Base-by-base conservation (phyloP, 2,797 vertebrate species). In the Aphelocoma californica region DNA sequence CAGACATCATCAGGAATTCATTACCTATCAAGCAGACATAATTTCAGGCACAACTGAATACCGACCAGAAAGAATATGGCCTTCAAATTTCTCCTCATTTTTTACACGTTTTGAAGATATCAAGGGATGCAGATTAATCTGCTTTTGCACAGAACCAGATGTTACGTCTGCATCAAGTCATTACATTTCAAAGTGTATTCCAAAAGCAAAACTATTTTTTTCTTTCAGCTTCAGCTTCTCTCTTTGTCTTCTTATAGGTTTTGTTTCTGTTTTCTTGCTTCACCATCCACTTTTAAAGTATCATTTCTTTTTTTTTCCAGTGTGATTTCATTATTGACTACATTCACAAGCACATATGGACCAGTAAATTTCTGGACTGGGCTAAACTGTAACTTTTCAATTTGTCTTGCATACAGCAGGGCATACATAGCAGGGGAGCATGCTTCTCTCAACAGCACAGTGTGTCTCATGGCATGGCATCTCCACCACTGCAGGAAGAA, bases 121-220 rank as follows among this genome's bases (percentile, higher is more conserved):
- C 71, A 96, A 94, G 69, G 83, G 60, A 77, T 91, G 66, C 32
- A 82, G 36, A 66, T 66, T 92, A 94, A 92, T 67, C 32, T 92
- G 40, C 44, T 75, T 91, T 92, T 71, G 50, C 64, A 70, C 32
- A 78, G 45, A 79, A 86, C 38, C 69, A 83, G 88, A 87, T 95
- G 54, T 93, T 96, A 82, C 20, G 42, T 81, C 84, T 81, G 24
- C 92, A 97, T 40, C 40, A 90, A 94, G 48, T 73, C 19, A 86
- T 91, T 95, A 36, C 31, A 72, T 95, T 93, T 94, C 47, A 56
- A 90, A 83, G 51, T 75, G 23, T 58, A 83, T 87, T 96, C 34
- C 67, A 88, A 74, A 94, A 77, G 11, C 18, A 77, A 93, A 81
- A 83, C 25, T 53, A 82, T 31, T 61, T 44, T 31, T 51, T n/a